phyloP scores from a whole-genome alignment of 2,113 vertebrate species.

The Rostratula benghalensis region DNA sequence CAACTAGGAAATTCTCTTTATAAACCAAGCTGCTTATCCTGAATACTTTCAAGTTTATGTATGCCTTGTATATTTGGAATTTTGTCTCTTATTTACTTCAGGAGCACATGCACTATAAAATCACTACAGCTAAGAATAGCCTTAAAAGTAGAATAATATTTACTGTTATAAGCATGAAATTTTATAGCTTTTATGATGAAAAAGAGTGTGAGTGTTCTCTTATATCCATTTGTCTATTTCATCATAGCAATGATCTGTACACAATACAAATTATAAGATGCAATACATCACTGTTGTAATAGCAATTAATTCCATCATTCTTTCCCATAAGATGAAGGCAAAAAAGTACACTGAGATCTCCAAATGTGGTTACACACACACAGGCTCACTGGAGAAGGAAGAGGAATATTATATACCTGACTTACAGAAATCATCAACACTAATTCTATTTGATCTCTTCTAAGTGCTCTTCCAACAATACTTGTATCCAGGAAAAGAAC shows the following conservation, averaged over 20 bases:
- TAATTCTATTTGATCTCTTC: background rate
- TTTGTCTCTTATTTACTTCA: background rate
- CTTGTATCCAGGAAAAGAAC: background rate
- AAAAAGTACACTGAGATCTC: constrained; percentile 37
- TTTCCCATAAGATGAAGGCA: constrained; percentile 23
- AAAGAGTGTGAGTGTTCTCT: background rate
- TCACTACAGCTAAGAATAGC: background rate
- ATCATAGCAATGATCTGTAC: constrained; percentile 15
- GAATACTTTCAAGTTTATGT: background rate
- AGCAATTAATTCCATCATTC: constrained; percentile 17
- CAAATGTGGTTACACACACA: constrained; percentile 16
- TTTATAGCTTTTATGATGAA: constrained; percentile 28
- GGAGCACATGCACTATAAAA: background rate
- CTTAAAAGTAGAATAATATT: constrained; percentile 11
- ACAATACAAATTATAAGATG: constrained; percentile 39
- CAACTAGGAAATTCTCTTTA: background rate
- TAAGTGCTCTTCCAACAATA: background rate
- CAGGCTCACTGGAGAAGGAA: background rate
- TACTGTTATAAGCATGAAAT: background rate
- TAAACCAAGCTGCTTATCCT: background rate
- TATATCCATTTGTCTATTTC: constrained; percentile 29
- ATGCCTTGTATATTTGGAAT: background rate
- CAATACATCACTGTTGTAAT: constrained; percentile 18
- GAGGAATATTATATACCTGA: background rate
- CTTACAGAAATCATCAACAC: background rate